Evolutionary conservation across 2,113 vertebrate species (phyloP).

Genomic region (Aegotheles bennettii): DNA sequence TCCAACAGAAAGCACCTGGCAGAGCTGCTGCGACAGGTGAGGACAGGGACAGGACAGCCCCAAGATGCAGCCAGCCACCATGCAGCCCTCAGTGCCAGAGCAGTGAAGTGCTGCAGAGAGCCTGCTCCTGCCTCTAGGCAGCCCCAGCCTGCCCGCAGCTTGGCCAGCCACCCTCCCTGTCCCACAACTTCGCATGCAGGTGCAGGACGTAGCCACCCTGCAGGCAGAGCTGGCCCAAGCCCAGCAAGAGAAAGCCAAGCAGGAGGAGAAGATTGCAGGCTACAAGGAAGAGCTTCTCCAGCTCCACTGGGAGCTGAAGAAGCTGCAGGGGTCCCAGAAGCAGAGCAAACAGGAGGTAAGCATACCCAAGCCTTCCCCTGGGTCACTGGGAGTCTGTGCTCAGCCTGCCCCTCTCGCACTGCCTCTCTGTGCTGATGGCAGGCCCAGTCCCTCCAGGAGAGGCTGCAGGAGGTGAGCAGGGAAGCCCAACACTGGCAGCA

Average conservation of each 20-base stretch:
- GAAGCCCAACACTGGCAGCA: slow-evolving; percentile 68
- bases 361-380: not conserved
- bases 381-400: not conserved
- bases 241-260: slow-evolving; percentile 48
- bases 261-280: slow-evolving; percentile 46
- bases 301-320: slow-evolving; percentile 64
- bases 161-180: not conserved
- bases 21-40: slow-evolving; percentile 64
- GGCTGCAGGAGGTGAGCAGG: slow-evolving; percentile 60
- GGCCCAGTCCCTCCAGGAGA: slow-evolving; percentile 51
- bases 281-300: slow-evolving; percentile 46
- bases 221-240: slow-evolving; percentile 46
- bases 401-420: not conserved
- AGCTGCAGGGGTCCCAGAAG: slow-evolving; percentile 53
- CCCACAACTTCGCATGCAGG: slow-evolving; percentile 32
- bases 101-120: not conserved
- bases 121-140: not conserved
- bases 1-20: slow-evolving; percentile 47
- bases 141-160: not conserved
- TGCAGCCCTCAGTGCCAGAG: not conserved
- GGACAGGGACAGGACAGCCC: not conserved
- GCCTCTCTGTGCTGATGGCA: not conserved
- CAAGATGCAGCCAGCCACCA: not conserved
- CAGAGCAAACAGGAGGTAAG: slow-evolving; percentile 62
- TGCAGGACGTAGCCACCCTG: slow-evolving; percentile 49